These are phyloP conservation scores for Syngnathus scovelli DNA, from an alignment of 2,113 vertebrate species.

Conservation along the genomic window DNA sequence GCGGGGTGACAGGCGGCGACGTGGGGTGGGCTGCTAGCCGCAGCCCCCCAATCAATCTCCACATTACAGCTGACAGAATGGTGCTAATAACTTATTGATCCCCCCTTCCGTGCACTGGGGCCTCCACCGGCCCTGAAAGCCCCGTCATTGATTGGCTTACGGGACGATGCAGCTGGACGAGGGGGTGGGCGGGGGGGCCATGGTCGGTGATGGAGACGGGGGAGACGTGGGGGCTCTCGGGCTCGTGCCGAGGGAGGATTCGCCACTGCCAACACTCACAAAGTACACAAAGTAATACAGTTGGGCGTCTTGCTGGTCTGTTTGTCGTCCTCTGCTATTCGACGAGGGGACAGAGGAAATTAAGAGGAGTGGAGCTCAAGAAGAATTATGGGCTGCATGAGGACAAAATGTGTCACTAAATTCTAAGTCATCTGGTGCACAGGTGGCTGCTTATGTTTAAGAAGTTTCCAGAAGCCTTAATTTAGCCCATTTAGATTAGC, in stretches of 20 bases:
- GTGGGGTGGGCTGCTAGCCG: conserved; percentile 75
- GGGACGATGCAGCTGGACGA: conserved; percentile 57
- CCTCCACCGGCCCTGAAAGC: conserved; percentile 83
- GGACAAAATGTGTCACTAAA: conserved; percentile 3
- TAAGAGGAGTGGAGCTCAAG: conserved; percentile 5
- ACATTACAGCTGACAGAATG: conserved; percentile 99
- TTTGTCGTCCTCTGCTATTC: conserved; percentile 24
- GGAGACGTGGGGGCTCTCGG: conserved; percentile 33
- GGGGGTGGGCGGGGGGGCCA: conserved; percentile 12
- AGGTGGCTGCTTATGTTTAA: not conserved
- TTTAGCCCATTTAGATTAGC: conserved; percentile 5
- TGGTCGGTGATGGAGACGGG: conserved; percentile 27
- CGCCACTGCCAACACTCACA: conserved; percentile 25
- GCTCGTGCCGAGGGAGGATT: conserved; percentile 49
- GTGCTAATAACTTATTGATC: conserved; percentile 99
- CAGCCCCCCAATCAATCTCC: conserved; percentile 92
- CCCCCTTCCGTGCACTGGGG: conserved; percentile 73
- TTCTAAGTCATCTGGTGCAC: not conserved
- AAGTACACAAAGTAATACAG: conserved; percentile 20
- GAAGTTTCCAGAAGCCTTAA: conserved; percentile 5
- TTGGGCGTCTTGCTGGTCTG: conserved; percentile 21
- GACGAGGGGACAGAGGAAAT: conserved; percentile 8
- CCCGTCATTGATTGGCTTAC: conserved; percentile 86
- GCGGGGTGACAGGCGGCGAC: conserved; percentile 76
- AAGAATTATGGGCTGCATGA: not conserved